phyloP scores from a whole-genome alignment of 2,113 vertebrate species.

The Ceuthmochares aereus region DNA sequence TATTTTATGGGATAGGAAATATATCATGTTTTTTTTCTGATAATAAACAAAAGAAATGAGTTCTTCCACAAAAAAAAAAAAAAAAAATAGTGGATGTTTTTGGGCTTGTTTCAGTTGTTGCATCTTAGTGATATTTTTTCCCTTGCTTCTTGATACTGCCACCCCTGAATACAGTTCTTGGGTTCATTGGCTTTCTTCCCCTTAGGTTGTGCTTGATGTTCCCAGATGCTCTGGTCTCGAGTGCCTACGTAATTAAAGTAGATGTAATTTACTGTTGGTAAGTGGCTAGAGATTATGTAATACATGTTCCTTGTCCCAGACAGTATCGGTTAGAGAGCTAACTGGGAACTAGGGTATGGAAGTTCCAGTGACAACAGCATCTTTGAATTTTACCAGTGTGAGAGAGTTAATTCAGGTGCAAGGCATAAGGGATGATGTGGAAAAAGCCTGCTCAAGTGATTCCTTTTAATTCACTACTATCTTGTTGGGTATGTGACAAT shows the following conservation, averaged over 20 bases:
- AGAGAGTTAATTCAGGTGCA: not conserved
- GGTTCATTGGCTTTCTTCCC: not conserved
- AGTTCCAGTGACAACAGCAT: accelerated
- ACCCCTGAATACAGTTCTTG: not conserved
- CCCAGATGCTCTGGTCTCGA: not conserved
- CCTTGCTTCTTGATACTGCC: not conserved
- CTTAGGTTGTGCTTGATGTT: not conserved
- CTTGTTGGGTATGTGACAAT: not conserved
- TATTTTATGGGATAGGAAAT: constrained; percentile 56
- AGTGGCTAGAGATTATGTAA: not conserved
- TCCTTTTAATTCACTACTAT: not conserved
- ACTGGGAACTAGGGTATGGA: not conserved
- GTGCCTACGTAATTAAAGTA: no score
- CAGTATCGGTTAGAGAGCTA: no score
- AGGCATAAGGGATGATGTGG: not conserved
- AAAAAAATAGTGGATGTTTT: not conserved
- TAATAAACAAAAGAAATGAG: constrained; percentile 59
- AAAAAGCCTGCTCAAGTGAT: not conserved
- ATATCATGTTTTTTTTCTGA: not conserved
- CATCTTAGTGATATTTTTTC: not conserved
- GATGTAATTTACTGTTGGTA: not conserved
- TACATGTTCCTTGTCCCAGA: no score
- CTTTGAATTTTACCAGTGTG: not conserved
- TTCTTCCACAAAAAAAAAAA: not conserved
- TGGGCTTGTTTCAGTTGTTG: not conserved